These are phyloP conservation scores for Nipponacmea schrenckii DNA, from an alignment of 2,888 invertebrate species.

Conservation along the genomic window DNA sequence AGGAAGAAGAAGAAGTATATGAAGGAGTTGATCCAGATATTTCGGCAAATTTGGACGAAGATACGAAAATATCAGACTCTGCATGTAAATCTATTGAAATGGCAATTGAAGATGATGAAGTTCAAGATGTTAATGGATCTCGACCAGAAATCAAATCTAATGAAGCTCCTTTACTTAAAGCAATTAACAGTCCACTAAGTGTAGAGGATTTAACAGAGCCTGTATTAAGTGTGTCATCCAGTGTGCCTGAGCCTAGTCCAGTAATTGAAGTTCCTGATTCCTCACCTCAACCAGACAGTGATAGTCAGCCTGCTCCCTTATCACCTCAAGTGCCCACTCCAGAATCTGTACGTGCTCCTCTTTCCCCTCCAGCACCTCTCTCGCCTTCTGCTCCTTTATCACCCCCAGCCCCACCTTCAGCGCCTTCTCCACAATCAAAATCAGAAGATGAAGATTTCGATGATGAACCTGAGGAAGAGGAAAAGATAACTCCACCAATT, in stretches of 20 bases:
- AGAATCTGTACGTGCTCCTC: conserved; percentile 17
- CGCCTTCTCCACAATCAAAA: conserved; percentile 17
- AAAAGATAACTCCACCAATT: background rate
- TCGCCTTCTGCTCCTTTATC: conserved; percentile 24
- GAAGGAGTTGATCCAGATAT: conserved; percentile 30
- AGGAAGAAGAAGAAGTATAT: conserved; percentile 34
- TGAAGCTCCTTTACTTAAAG: background rate
- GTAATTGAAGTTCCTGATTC: conserved; percentile 43
- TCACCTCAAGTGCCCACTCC: conserved; percentile 55
- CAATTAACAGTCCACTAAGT: conserved; percentile 15
- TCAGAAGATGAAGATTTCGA: conserved; percentile 38
- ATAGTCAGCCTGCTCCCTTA: conserved; percentile 43
- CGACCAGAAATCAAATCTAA: background rate
- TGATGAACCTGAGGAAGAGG: conserved; percentile 21
- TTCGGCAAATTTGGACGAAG: background rate
- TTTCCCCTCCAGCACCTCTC: conserved; percentile 31
- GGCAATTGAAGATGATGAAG: conserved; percentile 29
- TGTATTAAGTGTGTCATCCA: conserved; percentile 16
- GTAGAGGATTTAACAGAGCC: conserved; percentile 13
- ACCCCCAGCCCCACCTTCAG: background rate
- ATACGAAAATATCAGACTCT: conserved; percentile 2
- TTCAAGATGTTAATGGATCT: conserved; percentile 21
- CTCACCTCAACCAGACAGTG: conserved; percentile 46
- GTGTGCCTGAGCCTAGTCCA: conserved; percentile 43
- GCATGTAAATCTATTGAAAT: conserved; percentile 14